phyloP scores from a whole-genome alignment of 2,113 vertebrate genomes.

The Sinocyclocheilus anophthalmus region DNA sequence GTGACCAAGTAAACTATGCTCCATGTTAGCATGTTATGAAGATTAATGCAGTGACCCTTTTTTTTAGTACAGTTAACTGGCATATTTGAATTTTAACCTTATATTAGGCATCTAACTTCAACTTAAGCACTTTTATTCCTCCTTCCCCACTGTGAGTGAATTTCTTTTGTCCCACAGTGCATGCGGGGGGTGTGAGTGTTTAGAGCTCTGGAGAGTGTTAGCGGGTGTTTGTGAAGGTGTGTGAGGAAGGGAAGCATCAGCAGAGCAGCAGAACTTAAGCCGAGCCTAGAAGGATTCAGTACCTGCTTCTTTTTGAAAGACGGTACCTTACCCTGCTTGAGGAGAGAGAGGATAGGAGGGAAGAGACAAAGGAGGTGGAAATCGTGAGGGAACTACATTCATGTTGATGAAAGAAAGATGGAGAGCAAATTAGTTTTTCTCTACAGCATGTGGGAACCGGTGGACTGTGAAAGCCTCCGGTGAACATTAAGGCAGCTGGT shows the following conservation, averaged over 20 bases:
- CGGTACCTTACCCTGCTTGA: conserved; percentile 81
- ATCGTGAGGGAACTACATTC: conserved; percentile 59
- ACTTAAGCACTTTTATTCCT: conserved; percentile 23
- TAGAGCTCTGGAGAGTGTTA: background rate
- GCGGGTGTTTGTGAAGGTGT: conserved; percentile 3
- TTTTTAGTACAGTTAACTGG: background rate
- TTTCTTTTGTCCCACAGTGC: conserved; percentile 56
- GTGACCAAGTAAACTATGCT: background rate
- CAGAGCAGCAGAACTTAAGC: conserved; percentile 52
- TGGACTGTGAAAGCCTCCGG: conserved; percentile 43
- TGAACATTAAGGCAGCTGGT: conserved; percentile 55
- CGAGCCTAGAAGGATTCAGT: conserved; percentile 71
- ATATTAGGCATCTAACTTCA: background rate
- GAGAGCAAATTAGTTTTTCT: conserved; percentile 45
- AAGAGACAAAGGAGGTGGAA: conserved; percentile 54
- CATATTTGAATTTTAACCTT: background rate
- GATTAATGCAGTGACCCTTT: background rate
- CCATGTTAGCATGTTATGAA: background rate
- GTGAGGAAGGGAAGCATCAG: conserved; percentile 47
- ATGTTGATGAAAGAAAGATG: conserved; percentile 47
- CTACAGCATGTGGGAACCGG: conserved; percentile 51
- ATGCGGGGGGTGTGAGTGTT: conserved; percentile 65
- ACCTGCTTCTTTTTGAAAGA: conserved; percentile 88
- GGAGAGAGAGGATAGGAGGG: conserved; percentile 65
- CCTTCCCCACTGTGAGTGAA: conserved; percentile 40